Conservation (phyloP, 1,140 invertebrate genomes). For the Trichoplusia ni region DNA sequence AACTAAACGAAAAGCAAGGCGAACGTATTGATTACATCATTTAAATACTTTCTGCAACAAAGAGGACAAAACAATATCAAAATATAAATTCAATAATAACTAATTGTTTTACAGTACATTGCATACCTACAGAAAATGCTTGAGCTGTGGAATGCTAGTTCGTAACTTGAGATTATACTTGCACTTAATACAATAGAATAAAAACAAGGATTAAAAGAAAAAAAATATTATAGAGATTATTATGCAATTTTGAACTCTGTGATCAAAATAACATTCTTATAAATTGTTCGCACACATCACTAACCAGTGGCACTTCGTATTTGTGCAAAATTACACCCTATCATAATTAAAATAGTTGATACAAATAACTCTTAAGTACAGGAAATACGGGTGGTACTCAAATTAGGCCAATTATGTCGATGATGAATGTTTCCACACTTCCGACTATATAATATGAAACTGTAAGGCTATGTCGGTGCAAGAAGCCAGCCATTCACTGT, state of each 20-base stretch:
- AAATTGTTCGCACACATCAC: conserved; percentile 8
- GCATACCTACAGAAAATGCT: neutral
- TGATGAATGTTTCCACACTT: conserved; percentile 26
- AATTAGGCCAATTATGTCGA: conserved; percentile 47
- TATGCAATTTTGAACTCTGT: conserved; percentile 1
- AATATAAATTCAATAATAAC: conserved; percentile 19
- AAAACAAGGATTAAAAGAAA: neutral
- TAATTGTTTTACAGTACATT: neutral
- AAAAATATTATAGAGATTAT: conserved; percentile 5
- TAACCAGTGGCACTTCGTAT: conserved; percentile 29
- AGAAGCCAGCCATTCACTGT: conserved; percentile 58
- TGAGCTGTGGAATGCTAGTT: conserved; percentile 27
- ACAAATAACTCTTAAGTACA: conserved; percentile 26
- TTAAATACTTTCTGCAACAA: conserved; percentile 15
- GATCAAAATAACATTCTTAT: neutral
- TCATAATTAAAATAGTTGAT: conserved; percentile 16
- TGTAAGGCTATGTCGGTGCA: conserved; percentile 36
- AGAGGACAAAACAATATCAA: conserved; percentile 15
- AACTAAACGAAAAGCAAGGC: conserved; percentile 47
- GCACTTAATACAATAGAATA: conserved; percentile 23
- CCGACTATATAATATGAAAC: conserved; percentile 12
- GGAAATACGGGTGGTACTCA: conserved; percentile 18
- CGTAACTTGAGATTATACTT: conserved; percentile 14
- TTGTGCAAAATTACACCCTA: conserved; percentile 38
- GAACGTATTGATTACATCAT: conserved; percentile 35